Percentiles rank a stretch among this genome's conserved stretches.
phyloP scores from a whole-genome alignment of 2,797 vertebrate genomes.

The Xerus rutilus region DNA sequence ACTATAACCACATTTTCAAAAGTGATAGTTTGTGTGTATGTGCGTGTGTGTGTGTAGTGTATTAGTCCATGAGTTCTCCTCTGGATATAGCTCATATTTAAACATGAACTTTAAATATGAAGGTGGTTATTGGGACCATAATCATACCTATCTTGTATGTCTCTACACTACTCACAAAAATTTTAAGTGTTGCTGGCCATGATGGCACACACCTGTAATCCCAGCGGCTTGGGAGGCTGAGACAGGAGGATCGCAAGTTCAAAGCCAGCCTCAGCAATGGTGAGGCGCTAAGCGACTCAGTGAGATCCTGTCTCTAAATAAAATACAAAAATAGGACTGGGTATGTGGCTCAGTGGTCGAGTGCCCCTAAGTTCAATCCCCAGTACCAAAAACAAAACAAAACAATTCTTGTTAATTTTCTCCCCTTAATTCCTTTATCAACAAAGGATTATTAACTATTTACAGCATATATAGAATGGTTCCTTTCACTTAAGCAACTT shows the following conservation, averaged over 20 bases:
- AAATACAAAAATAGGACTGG: no score
- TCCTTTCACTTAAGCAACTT: slow-evolving; percentile 25
- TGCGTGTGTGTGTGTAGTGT: background rate
- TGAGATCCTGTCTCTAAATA: no score
- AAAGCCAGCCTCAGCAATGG: no score
- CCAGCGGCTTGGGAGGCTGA: no score
- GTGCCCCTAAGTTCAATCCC: no score
- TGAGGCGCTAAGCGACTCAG: no score
- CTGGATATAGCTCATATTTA: background rate
- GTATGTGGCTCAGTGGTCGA: no score
- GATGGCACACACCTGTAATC: no score
- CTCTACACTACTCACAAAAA: background rate
- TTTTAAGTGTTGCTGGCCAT: background rate
- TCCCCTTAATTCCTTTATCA: background rate
- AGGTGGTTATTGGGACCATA: background rate
- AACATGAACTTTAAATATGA: background rate
- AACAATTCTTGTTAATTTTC: background rate
- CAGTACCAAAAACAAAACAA: no score
- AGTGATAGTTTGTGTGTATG: background rate
- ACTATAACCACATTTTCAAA: background rate
- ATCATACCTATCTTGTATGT: background rate
- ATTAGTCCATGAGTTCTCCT: background rate
- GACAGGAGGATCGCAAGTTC: no score
- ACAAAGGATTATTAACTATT: background rate
- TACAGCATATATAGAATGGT: background rate